Percentiles rank a stretch among this genome's conserved stretches.
These are phyloP conservation scores for Lithophane leautieri DNA, from an alignment of 2,888 invertebrate species.

Conservation along the genomic window DNA sequence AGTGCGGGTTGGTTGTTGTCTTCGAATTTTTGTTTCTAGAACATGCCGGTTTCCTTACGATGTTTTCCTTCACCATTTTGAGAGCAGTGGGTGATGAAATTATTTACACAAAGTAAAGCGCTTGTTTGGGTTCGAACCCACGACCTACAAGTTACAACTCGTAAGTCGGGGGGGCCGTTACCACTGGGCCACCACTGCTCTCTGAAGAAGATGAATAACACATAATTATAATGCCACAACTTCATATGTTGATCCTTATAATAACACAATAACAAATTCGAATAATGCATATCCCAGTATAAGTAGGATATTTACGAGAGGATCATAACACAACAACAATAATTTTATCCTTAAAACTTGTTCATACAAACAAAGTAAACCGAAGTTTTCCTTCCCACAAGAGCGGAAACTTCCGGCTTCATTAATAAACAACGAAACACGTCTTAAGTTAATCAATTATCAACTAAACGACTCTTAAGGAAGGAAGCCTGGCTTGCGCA, in stretches of 20 bases:
- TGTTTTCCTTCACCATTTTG: too few relatives aligned
- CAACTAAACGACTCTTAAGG: slow-evolving; percentile 33
- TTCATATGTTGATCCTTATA: not conserved
- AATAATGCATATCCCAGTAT: not conserved
- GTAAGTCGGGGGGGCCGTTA: too few relatives aligned
- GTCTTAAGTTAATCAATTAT: slow-evolving; percentile 31
- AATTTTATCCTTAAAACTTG: slow-evolving; percentile 26
- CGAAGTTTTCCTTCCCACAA: slow-evolving; percentile 38
- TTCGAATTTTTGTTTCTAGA: too few relatives aligned
- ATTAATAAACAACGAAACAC: slow-evolving; percentile 31
- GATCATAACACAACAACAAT: not conserved
- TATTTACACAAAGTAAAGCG: too few relatives aligned
- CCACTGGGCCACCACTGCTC: too few relatives aligned
- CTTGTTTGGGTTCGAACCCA: too few relatives aligned
- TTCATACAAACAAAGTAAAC: slow-evolving; percentile 20
- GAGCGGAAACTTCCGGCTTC: slow-evolving; percentile 36
- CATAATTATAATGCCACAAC: not conserved
- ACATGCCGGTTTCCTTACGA: too few relatives aligned
- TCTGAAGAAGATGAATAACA: not conserved
- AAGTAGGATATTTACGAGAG: slow-evolving; percentile 9
- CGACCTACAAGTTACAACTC: too few relatives aligned
- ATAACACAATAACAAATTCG: slow-evolving; percentile 1
- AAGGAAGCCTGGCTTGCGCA: slow-evolving; percentile 19
- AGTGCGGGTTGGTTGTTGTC: too few relatives aligned
- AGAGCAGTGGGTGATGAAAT: too few relatives aligned